Evolutionary conservation across 2,888 invertebrate species (phyloP), one percentile per base, ranked within the genome.

Genomic region (Molanna angustata): DNA sequence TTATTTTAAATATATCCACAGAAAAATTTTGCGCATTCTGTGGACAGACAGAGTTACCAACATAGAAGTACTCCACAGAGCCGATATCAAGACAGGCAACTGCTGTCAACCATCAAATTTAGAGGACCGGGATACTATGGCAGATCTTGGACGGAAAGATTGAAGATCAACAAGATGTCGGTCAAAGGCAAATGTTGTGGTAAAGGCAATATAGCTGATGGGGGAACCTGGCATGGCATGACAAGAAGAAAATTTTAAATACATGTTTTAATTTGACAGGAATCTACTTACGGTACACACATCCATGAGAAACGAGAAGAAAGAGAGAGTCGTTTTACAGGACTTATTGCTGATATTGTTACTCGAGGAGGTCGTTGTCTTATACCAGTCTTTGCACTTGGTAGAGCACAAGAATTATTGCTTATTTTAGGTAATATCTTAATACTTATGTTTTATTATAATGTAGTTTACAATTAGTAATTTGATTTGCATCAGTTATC

Each of bases 261-360:
- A n/a, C n/a, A n/a, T n/a, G n/a, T n/a, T n/a, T n/a, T 27, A 27
- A 7, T 27, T 11, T 27, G 27, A 27, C 64, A 90, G 88, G 99
- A 99, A 73, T 95, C 98, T 0, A 99, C 99, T 0, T 99, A 99
- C 72, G 99, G 99, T 17, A 98, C 97, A 0, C 98, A 99, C 71
- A 94, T 98, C 60, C 99, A 99, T 73, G 99, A 99, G 71, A 94
- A 96, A 67, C 81, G 98, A 4, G 98, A 99, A 67, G 96, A 97
- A 64, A 80, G 99, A 18, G 99, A 99, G 73, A 84, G 84, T 50
- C 82, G 99, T 33, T 99, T 98, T 73, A 97, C 97, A 1, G 68
- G 72, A 47, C 79, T 97, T 21, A 94, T 99, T 31, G 90, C 94
- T 66, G 97, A 98, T 68, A 98, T 98, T 61, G 97, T 99, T 2